Conservation (phyloP, 1,140 invertebrate species). For the Anagrus nilaparvatae region DNA sequence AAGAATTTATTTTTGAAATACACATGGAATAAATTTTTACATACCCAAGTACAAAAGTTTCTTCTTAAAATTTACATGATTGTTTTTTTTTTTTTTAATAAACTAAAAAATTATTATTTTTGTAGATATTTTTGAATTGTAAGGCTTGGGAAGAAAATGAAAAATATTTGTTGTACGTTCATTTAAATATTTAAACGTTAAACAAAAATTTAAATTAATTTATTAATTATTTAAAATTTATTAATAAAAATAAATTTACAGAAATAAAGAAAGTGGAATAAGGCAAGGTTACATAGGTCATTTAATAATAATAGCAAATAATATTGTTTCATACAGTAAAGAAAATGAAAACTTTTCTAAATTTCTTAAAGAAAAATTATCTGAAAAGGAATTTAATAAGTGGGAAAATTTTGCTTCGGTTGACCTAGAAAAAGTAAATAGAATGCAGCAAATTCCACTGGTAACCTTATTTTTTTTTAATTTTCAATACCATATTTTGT, state of each 20-base stretch:
- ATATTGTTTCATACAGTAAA: conserved; percentile 43
- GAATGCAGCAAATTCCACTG: conserved; percentile 47
- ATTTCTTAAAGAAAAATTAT: conserved; percentile 46
- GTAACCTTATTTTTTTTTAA: too few relatives aligned
- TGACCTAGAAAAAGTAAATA: conserved; percentile 50
- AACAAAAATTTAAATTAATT: conserved; percentile 2
- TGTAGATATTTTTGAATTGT: too few relatives aligned
- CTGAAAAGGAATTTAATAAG: conserved; percentile 43
- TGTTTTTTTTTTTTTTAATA: too few relatives aligned
- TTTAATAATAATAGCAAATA: conserved; percentile 61
- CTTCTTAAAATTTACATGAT: too few relatives aligned
- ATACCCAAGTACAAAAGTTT: too few relatives aligned
- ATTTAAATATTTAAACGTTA: too few relatives aligned
- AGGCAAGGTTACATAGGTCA: conserved; percentile 69
- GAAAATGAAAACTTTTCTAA: conserved; percentile 36
- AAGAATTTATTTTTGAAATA: too few relatives aligned
- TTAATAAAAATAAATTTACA: conserved; percentile 3
- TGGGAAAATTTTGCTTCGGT: conserved; percentile 52
- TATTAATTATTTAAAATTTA: not conserved
- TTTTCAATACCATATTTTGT: too few relatives aligned
- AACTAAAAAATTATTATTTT: too few relatives aligned
- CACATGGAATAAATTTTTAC: too few relatives aligned
- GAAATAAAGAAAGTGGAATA: conserved; percentile 33
- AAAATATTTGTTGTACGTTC: too few relatives aligned
- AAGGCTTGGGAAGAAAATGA: too few relatives aligned